Evolutionary conservation across 2,113 vertebrate genomes (phyloP), one percentile per base, ranked within the genome.

Genomic region (Cinclus cinclus): DNA sequence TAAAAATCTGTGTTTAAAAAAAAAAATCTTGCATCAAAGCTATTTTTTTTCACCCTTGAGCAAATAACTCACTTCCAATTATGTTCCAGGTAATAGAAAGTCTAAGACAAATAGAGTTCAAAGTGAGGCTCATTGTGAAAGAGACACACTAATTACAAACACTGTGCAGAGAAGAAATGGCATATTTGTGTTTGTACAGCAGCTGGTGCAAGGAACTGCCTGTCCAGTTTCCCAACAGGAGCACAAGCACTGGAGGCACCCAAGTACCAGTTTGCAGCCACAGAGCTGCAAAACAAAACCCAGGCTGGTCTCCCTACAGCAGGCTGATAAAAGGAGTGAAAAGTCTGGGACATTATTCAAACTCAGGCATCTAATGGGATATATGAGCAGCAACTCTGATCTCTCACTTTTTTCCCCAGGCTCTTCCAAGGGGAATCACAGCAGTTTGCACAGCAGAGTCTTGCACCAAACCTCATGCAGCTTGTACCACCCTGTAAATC

Each of bases 21-120:
- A 35, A 62, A 35, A 44, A 35, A 9, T 17, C 49, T 55, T 67
- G 47, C 39, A 41, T 44, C 39, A 86, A 92, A 93, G 56, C 20
- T 63, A 35, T 33, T 90, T 92, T 83, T 84, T 75, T 82, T 89
- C 47, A 67, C 35, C 28, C 60, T 68, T 93, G 79, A 94, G 68
- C 82, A 93, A 91, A 91, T 70, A 93, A 83, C 44, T 80, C 42
- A 33, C 60, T 78, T 90, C 33, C 70, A 90, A 10, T 86, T 95
- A 67, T 6, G 22, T 82, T 58, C 31, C 60, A 87, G 47, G 58
- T 68, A 89, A 81, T 71, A 41, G 30, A 52, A 94, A 89, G 41
- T 35, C 74, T 77, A 80, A 53, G 74, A 77, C 46, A 82, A 91
- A 91, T 1, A 55, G 35, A 86, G 44, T 59, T 88, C 69, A 56